phyloP scores from a whole-genome alignment of 2,888 invertebrate genomes.

The Celastrina argiolus region DNA sequence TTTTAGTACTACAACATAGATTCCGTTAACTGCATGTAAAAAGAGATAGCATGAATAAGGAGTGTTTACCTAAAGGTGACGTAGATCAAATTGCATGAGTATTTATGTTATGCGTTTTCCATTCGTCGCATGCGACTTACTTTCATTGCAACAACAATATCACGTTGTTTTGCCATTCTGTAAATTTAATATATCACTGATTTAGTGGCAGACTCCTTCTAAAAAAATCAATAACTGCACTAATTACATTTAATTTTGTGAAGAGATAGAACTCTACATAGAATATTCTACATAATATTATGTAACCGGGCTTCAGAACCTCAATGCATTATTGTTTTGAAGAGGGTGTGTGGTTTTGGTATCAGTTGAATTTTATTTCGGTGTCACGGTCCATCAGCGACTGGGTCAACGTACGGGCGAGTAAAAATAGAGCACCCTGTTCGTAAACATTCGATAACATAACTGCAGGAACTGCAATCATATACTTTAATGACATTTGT shows the following conservation, averaged over 20 bases:
- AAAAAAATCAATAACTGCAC: no score
- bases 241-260: no score
- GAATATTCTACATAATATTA: not conserved
- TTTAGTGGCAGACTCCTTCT: no score
- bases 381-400: constrained; percentile 26
- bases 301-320: not conserved
- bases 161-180: not conserved
- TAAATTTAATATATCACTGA: not conserved
- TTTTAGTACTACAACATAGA: constrained; percentile 40
- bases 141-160: constrained; percentile 34
- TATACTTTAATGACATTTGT: constrained; percentile 11
- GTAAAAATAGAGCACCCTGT: constrained; percentile 31
- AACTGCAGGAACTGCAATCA: constrained; percentile 17
- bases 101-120: constrained; percentile 42
- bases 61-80: constrained; percentile 1
- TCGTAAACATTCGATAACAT: constrained; percentile 23
- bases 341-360: not conserved
- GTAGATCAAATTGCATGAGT: constrained; percentile 41
- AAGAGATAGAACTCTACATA: not conserved
- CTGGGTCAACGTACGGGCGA: constrained; percentile 30
- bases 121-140: constrained; percentile 43
- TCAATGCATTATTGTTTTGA: not conserved
- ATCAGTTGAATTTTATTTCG: constrained; percentile 25
- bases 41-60: constrained; percentile 42
- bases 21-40: constrained; percentile 42